Percentiles rank a stretch among this genome's conserved stretches.
Conservation (phyloP, 1,140 invertebrate genomes). For the Philaenus spumarius region DNA sequence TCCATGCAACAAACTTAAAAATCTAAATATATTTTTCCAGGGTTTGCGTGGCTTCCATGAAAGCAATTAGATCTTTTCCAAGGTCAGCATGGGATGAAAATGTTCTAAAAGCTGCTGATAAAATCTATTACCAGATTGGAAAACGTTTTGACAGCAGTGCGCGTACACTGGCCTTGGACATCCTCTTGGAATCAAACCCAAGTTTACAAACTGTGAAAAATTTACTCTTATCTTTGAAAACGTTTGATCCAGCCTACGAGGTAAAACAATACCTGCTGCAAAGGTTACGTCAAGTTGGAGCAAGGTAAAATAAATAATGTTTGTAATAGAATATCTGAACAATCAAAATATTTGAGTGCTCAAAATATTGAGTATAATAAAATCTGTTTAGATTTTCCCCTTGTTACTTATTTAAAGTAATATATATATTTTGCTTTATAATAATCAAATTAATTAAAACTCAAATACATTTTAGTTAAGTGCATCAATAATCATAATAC, state of each 20-base stretch:
- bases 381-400: no score
- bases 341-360: no score
- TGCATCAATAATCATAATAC: no score
- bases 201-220: constrained; percentile 45
- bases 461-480: no score
- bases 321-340: no score
- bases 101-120: constrained; percentile 43
- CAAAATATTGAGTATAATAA: no score
- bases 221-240: constrained; percentile 48
- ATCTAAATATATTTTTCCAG: constrained; percentile 12
- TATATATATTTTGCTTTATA: no score
- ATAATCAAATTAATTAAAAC: no score
- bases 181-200: constrained; percentile 55
- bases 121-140: constrained; percentile 57
- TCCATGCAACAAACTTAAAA: no score
- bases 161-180: constrained; percentile 61
- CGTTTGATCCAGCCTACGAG: constrained; percentile 51
- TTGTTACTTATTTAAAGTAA: no score
- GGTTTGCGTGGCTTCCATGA: constrained; percentile 55
- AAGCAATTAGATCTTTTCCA: constrained; percentile 52
- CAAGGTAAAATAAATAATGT: no score
- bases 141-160: constrained; percentile 61
- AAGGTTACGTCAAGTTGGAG: constrained; percentile 51
- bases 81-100: constrained; percentile 40
- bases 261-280: constrained; percentile 60